phyloP scores from a whole-genome alignment of 2,113 vertebrate species.

The Butorides virescens region DNA sequence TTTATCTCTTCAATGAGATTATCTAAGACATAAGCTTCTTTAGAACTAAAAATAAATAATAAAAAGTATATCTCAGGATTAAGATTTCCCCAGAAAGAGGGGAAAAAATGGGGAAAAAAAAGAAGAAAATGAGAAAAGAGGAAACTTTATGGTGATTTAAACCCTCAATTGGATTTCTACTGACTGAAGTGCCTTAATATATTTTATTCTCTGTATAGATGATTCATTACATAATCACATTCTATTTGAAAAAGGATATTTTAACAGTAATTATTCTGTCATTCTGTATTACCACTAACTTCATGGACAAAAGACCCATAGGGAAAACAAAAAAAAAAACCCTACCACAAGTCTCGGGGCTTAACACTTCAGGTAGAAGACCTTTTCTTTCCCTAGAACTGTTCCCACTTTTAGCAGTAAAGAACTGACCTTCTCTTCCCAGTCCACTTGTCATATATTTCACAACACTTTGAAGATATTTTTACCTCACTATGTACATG shows the following conservation, averaged over 20 bases:
- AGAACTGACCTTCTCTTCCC: background rate
- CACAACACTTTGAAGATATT: background rate
- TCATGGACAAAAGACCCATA: background rate
- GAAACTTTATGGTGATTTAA: background rate
- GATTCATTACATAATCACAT: background rate
- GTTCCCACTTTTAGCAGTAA: background rate
- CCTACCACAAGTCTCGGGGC: background rate
- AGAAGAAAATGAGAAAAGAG: background rate
- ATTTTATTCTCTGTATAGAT: background rate
- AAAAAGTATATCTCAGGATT: background rate
- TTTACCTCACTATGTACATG: background rate
- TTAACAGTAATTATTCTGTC: conserved; percentile 6
- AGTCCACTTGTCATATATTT: background rate
- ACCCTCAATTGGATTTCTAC: background rate
- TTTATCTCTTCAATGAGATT: conserved; percentile 7
- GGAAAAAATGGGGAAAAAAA: background rate
- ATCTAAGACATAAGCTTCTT: background rate
- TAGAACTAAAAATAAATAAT: background rate
- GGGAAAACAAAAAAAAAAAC: background rate
- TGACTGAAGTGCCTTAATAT: background rate
- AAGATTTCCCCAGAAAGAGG: background rate
- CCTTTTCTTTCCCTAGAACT: background rate
- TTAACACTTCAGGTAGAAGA: background rate
- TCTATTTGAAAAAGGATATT: background rate
- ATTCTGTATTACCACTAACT: conserved; percentile 1